These are phyloP conservation scores for Xestoiulus laeticollis DNA, from an alignment of 2,888 invertebrate species.

Conservation along the genomic window DNA sequence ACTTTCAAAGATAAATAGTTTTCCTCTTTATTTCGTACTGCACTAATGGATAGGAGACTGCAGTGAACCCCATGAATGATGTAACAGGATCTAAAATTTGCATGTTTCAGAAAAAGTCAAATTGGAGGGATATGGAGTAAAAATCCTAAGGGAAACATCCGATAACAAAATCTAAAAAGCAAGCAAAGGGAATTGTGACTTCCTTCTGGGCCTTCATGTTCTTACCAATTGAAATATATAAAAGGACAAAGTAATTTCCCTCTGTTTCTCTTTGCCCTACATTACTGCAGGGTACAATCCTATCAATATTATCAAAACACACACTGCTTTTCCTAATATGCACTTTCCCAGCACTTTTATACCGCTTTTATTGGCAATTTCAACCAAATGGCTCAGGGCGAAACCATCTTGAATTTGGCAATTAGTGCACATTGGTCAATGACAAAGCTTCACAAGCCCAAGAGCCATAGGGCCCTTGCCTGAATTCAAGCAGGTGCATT, in stretches of 20 bases:
- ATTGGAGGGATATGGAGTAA: slow-evolving; percentile 14
- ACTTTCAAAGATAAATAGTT: not conserved
- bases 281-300: not conserved
- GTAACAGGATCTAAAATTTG: slow-evolving; percentile 28
- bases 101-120: slow-evolving; percentile 30
- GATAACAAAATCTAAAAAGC: slow-evolving; percentile 42
- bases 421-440: not conserved
- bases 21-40: not conserved
- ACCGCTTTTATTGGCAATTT: not conserved
- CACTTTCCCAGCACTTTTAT: not conserved
- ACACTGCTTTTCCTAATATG: not conserved
- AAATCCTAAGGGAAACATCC: slow-evolving; percentile 5
- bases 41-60: slow-evolving; percentile 18
- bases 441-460: not conserved
- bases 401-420: slow-evolving; percentile 13
- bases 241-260: slow-evolving; percentile 41
- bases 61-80: not conserved
- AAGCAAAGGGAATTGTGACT: slow-evolving; percentile 41
- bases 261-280: slow-evolving; percentile 9
- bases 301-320: not conserved
- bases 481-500: not conserved
- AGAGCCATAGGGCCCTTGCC: not conserved
- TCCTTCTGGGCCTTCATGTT: not conserved
- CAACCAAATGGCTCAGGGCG: not conserved
- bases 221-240: slow-evolving; percentile 29